Conservation (phyloP, 2,797 vertebrate species). For the Sebastes jordani region DNA sequence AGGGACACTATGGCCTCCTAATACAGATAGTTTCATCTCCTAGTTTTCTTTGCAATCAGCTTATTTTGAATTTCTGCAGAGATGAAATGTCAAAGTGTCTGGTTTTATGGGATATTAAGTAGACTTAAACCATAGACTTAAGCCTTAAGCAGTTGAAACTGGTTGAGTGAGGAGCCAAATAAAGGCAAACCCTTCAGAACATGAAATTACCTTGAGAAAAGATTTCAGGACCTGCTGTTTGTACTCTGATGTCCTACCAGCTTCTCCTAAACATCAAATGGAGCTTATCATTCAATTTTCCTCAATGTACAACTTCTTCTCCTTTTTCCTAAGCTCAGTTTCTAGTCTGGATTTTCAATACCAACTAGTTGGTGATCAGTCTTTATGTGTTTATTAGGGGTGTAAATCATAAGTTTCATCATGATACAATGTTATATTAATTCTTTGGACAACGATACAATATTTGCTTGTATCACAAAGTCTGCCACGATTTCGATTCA, state of each 20-base stretch:
- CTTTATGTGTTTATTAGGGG: neutral
- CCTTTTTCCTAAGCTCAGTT: slow-evolving; percentile 28
- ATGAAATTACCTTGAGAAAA: slow-evolving; percentile 37
- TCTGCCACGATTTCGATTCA: too few species aligned
- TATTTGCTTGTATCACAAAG: too few species aligned
- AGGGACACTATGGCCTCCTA: neutral
- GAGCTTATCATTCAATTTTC: slow-evolving; percentile 63
- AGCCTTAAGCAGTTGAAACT: slow-evolving; percentile 32
- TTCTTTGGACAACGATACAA: too few species aligned
- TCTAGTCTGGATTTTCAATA: slow-evolving; percentile 26
- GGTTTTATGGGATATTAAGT: slow-evolving; percentile 39
- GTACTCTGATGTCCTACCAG: slow-evolving; percentile 28
- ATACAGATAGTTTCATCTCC: neutral
- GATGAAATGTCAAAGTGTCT: slow-evolving; percentile 48
- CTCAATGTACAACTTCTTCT: slow-evolving; percentile 44
- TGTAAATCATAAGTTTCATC: too few species aligned
- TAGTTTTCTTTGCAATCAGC: neutral
- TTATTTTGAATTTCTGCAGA: slow-evolving; percentile 36
- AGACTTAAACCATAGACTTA: slow-evolving; percentile 18
- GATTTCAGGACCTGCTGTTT: slow-evolving; percentile 43
- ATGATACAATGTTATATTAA: rapidly evolving
- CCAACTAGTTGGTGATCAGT: slow-evolving; percentile 10
- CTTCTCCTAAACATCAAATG: slow-evolving; percentile 46
- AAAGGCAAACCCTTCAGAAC: slow-evolving; percentile 48
- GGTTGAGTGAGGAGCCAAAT: slow-evolving; percentile 40